Evolutionary conservation across 1,140 invertebrate species (phyloP).

Genomic region (Condylostylus longicornis): DNA sequence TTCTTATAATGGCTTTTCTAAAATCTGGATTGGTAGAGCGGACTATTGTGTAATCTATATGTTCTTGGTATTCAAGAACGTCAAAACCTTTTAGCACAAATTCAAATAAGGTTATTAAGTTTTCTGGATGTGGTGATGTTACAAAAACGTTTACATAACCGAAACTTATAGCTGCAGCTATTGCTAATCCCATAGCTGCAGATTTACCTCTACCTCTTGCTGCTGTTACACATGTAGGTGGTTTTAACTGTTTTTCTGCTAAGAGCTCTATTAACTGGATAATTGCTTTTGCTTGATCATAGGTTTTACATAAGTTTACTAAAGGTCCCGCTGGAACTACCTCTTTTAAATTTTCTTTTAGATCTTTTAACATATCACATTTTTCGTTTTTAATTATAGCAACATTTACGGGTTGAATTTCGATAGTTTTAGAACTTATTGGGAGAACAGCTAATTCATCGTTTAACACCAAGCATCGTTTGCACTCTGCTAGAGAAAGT

Average conservation of each 20-base stretch:
- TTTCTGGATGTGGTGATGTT: conserved; percentile 94
- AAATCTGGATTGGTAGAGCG: conserved; percentile 92
- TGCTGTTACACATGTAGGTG: conserved; percentile 90
- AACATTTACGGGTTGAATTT: conserved; percentile 53
- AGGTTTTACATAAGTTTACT: conserved; percentile 81
- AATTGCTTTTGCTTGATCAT: conserved; percentile 86
- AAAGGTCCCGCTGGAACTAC: conserved; percentile 81
- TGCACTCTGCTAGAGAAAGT: conserved; percentile 75
- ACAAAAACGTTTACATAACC: conserved; percentile 98
- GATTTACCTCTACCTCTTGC: conserved; percentile 96
- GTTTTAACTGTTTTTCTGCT: conserved; percentile 71
- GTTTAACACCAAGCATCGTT: conserved; percentile 82
- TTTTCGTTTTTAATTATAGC: conserved; percentile 26
- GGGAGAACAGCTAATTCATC: conserved; percentile 87
- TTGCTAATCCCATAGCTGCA: conserved; percentile 87
- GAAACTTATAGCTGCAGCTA: conserved; percentile 69
- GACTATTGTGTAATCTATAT: conserved; percentile 91
- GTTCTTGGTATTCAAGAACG: conserved; percentile 88
- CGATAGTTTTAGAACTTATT: conserved; percentile 73
- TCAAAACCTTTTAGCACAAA: conserved; percentile 96
- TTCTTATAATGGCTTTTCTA: conserved; percentile 88
- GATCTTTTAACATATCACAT: conserved; percentile 43
- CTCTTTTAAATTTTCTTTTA: conserved; percentile 62
- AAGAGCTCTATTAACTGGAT: conserved; percentile 90
- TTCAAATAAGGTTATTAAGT: conserved; percentile 95